Base-by-base conservation (phyloP, 2,113 vertebrate species). In the Paradoxurus hermaphroditus region DNA sequence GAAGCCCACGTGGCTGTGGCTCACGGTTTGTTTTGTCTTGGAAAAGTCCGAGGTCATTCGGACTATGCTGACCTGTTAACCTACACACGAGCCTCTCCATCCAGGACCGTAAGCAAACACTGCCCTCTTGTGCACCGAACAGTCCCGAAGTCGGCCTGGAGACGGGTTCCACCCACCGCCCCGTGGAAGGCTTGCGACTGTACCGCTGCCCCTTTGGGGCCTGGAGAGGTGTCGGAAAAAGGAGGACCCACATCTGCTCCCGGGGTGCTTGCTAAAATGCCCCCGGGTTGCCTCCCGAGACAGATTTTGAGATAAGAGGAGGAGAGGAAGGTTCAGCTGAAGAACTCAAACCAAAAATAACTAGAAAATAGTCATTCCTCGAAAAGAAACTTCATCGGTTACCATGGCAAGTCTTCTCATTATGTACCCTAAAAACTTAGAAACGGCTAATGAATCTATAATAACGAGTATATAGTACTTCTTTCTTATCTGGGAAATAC, bases 101-200 rank as follows among this genome's bases (percentile, higher is more conserved):
- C 85, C 94, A 4, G 11, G 96, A 98, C 73, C 2, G 89, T 21
- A 96, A 98, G 98, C 97, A 97, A 98, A 99, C 53, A 98, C 98
- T 99, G 99, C 99, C 99, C 99, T 99, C 99, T 99, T 98, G 98
- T 98, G 99, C 98, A 97, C 98, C 13, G 18, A 34, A 59, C 15
- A 8, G 93, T 81, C 94, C 96, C 0, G 0, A 53, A 92, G 90
- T 65, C 36, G 4, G 78, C 63, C 10, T 3, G 49, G 78, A 86
- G 68, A 83, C 1, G 51, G 14, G 27, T 82, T 68, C 75, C 51
- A 68, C 53, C 83, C 65, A 86, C 65, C 2, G 0, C 34, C 78
- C 82, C 16, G 11, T 1, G 1, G 83, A 86, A 31, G 25, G 83
- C 53, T 23, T 81, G 44, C 68, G 46, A 25, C 19, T 39, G 41